Percentiles rank a stretch among this genome's conserved stretches.
These are phyloP conservation scores for Cryptops parisi DNA, from an alignment of 2,888 invertebrate species.

Conservation along the genomic window DNA sequence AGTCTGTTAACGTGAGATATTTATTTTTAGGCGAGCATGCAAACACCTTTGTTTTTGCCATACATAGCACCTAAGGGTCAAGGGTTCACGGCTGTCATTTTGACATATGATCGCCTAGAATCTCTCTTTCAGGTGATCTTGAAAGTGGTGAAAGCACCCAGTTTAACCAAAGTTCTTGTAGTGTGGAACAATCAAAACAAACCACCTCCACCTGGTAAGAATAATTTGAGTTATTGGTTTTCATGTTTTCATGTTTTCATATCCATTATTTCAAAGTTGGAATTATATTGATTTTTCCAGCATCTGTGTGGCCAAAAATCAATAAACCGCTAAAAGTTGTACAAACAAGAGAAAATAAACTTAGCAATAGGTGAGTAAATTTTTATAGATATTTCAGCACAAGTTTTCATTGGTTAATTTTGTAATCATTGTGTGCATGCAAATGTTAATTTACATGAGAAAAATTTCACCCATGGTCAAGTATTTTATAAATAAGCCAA, in stretches of 20 bases:
- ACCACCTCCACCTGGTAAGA: conserved; percentile 69
- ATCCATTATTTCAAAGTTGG: no score
- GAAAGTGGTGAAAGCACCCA: conserved; percentile 72
- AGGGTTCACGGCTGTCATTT: conserved; percentile 90
- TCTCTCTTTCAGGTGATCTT: conserved; percentile 73
- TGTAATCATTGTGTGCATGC: conserved; percentile 1
- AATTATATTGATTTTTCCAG: conserved; percentile 36
- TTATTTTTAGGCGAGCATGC: conserved; percentile 17
- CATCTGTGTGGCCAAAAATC: conserved; percentile 74
- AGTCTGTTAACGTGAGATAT: not conserved
- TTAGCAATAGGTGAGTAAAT: conserved; percentile 54
- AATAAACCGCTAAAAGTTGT: conserved; percentile 79
- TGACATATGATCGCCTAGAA: conserved; percentile 83
- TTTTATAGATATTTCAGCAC: no score
- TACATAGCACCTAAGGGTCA: conserved; percentile 67
- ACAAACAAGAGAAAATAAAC: conserved; percentile 72
- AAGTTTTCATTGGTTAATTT: not conserved
- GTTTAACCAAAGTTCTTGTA: conserved; percentile 78
- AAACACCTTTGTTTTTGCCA: conserved; percentile 55
- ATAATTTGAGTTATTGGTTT: no score
- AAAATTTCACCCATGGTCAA: no score
- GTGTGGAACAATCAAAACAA: conserved; percentile 95
- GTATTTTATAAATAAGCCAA: no score
- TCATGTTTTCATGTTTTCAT: no score
- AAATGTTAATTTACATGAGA: no score